Conservation (phyloP, 2,113 vertebrate genomes). For the Phalacrocorax aristotelis region DNA sequence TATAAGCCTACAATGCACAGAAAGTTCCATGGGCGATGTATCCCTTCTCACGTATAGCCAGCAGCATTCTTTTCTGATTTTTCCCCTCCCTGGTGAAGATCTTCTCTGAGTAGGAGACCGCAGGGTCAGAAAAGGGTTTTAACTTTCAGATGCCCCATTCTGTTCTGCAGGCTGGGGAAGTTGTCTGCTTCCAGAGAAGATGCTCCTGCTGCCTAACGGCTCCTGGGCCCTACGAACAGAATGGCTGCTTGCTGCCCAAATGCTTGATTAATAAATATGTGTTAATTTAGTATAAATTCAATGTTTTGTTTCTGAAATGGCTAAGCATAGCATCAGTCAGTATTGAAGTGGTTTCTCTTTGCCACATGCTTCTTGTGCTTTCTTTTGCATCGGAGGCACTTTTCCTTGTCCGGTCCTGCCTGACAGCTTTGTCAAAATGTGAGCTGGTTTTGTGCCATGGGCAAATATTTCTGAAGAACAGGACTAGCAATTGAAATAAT, state of each 20-base stretch:
- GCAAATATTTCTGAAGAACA: background rate
- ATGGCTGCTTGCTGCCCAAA: background rate
- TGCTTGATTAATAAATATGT: background rate
- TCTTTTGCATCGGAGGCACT: background rate
- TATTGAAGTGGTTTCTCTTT: background rate
- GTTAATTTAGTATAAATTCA: background rate
- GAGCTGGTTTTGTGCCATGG: background rate
- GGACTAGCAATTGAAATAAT: background rate
- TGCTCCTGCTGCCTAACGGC: background rate
- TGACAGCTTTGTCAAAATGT: background rate
- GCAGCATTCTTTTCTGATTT: background rate
- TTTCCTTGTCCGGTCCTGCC: background rate
- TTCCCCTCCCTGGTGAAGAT: background rate
- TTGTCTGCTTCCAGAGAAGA: background rate
- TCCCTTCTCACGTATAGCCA: background rate
- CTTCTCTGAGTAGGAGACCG: background rate
- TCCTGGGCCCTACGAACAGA: background rate
- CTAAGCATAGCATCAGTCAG: fast-evolving
- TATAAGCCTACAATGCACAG: background rate
- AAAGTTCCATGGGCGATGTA: background rate
- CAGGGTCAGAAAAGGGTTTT: background rate
- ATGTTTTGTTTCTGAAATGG: background rate
- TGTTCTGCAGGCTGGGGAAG: background rate
- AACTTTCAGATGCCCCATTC: background rate
- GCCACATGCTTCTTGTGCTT: background rate